These are phyloP conservation scores for Kryphioiulus occultus DNA, from an alignment of 2,888 invertebrate genomes.

Conservation along the genomic window DNA sequence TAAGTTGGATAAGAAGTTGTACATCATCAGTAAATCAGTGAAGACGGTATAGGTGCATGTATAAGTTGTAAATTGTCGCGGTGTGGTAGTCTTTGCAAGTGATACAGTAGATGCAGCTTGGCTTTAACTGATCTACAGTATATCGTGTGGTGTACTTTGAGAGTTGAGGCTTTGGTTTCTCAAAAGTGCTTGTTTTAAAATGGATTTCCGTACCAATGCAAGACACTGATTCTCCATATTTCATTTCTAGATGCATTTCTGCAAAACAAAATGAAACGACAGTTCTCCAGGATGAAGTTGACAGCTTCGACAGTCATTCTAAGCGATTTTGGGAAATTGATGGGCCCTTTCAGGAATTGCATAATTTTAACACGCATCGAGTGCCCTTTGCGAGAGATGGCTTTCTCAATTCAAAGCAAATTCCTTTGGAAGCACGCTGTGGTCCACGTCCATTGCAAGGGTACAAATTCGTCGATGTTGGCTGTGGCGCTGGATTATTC, in stretches of 20 bases:
- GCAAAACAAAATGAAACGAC: background rate
- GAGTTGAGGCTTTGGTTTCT: background rate
- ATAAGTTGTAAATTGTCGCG: too few relatives aligned
- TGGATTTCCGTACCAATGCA: background rate
- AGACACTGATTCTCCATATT: background rate
- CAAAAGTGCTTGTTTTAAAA: background rate
- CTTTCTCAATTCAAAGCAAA: slow-evolving; percentile 66
- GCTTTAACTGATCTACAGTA: background rate
- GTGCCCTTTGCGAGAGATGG: slow-evolving; percentile 74
- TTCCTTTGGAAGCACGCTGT: slow-evolving; percentile 60
- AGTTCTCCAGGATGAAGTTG: slow-evolving; percentile 42
- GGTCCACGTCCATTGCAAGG: slow-evolving; percentile 71
- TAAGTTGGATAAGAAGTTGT: background rate
- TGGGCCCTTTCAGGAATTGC: background rate
- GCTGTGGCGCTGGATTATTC: slow-evolving; percentile 89
- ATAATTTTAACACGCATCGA: slow-evolving; percentile 61
- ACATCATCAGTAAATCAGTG: background rate
- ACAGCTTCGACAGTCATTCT: background rate
- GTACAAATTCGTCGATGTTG: slow-evolving; percentile 81
- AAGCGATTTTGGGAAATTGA: slow-evolving; percentile 5
- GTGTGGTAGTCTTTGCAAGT: background rate
- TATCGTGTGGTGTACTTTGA: background rate
- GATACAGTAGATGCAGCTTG: background rate
- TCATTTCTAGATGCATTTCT: background rate
- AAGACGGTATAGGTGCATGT: background rate